Base-by-base conservation (phyloP, 2,113 vertebrate species). In the Dipodomys spectabilis region DNA sequence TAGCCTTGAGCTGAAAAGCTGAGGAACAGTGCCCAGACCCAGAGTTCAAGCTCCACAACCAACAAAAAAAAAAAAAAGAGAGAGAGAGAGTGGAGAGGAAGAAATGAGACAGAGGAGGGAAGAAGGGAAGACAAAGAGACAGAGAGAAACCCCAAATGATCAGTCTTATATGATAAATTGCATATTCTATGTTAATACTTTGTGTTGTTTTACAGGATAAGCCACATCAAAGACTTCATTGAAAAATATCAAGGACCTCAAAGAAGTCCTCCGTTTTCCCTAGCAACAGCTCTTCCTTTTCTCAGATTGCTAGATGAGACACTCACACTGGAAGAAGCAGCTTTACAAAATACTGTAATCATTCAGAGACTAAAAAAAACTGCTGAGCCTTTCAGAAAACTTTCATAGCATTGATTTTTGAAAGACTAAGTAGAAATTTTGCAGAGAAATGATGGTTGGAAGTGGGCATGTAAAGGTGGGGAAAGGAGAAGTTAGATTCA, bases 161-260 rank as follows among this genome's bases (percentile, higher is more conserved):
- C 15, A 30, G 2, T 65, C 77, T 35, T 49, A 15, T 35, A 5
- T 11, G 23, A 16, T 57, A 65, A 27, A 75, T 35, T 49, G 20
- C 25, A 18, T 86, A 10, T 35, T 79, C 30, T 78, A 9, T 0
- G 35, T 93, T 85, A 96, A 78, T 67, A 86, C 35, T 85, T 62
- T 81, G 73, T 25, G 79, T 95, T 86, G 6, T 90, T 91, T 95
- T 91, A 45, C 97, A 99, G 99, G 97, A 98, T 99, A 95, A 98
- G 98, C 35, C 99, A 99, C 0, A 97, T 99, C 92, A 98, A 99
- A 94, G 98, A 99, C 93, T 99, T 99, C 91, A 99, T 99, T 69
- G 97, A 98, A 0, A 98, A 98, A 84, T 98, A 98, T 82, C 99
- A 99, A 95, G 98, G 98, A 85, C 97, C 98, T 69, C 96, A 95